Conservation (phyloP, 2,797 vertebrate genomes). For the Denticeps clupeoides region DNA sequence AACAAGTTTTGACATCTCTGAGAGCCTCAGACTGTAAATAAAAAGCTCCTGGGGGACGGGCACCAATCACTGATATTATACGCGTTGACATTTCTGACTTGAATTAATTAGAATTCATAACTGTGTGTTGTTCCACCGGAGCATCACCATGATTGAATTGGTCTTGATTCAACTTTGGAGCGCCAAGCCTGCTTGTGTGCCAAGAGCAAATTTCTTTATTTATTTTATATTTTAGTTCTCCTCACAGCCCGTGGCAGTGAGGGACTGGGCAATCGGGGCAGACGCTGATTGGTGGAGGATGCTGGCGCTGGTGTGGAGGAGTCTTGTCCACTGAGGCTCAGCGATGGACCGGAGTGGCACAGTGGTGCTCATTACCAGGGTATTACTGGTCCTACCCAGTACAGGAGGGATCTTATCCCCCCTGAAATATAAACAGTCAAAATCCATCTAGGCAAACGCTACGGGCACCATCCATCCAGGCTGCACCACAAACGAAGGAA, state of each 20-base stretch:
- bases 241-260: neutral
- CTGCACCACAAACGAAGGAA: no score
- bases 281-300: neutral
- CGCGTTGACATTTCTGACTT: neutral
- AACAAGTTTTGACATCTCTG: neutral
- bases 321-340: neutral
- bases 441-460: no score
- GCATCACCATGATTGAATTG: neutral
- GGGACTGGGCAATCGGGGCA: neutral
- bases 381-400: constrained; percentile 1
- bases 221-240: neutral
- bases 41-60: neutral
- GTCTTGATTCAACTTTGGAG: neutral
- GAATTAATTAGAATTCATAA: neutral
- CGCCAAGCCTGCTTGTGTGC: neutral
- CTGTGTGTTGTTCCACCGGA: neutral
- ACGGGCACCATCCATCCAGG: no score
- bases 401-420: no score
- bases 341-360: neutral
- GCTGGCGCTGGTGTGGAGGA: neutral
- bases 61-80: neutral
- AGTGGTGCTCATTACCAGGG: neutral
- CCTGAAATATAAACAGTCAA: no score
- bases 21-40: neutral
- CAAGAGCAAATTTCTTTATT: neutral